Percentiles rank a stretch among this genome's conserved stretches.
Conservation (phyloP, 2,888 invertebrate species). For the Acanthoscelides obtectus region DNA sequence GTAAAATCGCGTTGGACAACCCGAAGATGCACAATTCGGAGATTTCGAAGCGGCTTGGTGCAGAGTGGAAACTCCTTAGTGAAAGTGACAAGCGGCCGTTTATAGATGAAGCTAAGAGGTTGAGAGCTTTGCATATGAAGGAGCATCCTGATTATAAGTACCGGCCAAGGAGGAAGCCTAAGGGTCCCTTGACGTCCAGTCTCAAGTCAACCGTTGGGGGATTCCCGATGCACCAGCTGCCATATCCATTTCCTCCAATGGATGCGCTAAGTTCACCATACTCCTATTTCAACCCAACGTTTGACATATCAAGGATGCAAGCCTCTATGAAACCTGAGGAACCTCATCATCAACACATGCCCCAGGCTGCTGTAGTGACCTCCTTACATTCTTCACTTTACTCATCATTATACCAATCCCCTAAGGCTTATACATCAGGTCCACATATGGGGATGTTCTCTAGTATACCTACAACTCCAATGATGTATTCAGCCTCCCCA, state of each 20-base stretch:
- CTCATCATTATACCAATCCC: slow-evolving; percentile 59
- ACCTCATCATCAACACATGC: slow-evolving; percentile 22
- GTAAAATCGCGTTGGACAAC: slow-evolving; percentile 90
- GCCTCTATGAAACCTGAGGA: slow-evolving; percentile 40
- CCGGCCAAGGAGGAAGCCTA: slow-evolving; percentile 79
- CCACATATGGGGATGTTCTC: slow-evolving; percentile 46
- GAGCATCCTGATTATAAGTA: slow-evolving; percentile 91
- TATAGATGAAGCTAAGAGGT: slow-evolving; percentile 90
- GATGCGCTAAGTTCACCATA: slow-evolving; percentile 57
- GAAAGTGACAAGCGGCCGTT: slow-evolving; percentile 89
- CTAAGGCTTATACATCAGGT: slow-evolving; percentile 53
- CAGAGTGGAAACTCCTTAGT: slow-evolving; percentile 87
- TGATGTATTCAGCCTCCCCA: slow-evolving; percentile 45
- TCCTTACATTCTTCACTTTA: slow-evolving; percentile 56
- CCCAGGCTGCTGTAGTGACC: slow-evolving; percentile 39
- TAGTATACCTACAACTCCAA: slow-evolving; percentile 44
- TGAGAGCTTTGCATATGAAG: slow-evolving; percentile 84
- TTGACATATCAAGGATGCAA: slow-evolving; percentile 45
- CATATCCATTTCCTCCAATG: slow-evolving; percentile 59
- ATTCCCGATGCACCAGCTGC: slow-evolving; percentile 62
- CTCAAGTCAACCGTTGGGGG: slow-evolving; percentile 38
- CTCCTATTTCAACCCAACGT: slow-evolving; percentile 74
- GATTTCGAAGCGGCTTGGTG: slow-evolving; percentile 87
- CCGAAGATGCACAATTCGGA: slow-evolving; percentile 90
- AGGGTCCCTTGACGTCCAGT: slow-evolving; percentile 57